Evolutionary conservation across 2,797 vertebrate species (phyloP).

Genomic region (Centroberyx gerrardi): DNA sequence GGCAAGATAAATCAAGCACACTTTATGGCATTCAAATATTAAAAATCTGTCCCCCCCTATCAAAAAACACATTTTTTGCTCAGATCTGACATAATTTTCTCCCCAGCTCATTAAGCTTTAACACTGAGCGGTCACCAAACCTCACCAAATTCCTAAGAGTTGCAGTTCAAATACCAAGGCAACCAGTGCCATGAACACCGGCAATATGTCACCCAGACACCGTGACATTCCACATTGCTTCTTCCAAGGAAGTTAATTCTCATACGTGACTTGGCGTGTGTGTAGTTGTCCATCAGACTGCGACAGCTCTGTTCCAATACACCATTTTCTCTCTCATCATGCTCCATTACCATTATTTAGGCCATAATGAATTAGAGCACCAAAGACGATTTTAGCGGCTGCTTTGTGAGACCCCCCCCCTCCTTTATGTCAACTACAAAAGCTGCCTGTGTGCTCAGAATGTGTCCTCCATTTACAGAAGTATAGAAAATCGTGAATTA

Average conservation of each 20-base stretch:
- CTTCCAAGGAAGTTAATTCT: constrained; percentile 1
- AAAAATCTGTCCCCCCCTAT: too few relatives aligned
- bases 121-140: not conserved
- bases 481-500: constrained; percentile 27
- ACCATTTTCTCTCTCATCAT: not conserved
- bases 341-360: constrained; percentile 3
- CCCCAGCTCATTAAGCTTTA: not conserved
- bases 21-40: not conserved
- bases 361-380: constrained; percentile 11
- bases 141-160: not conserved
- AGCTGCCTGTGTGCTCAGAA: not conserved
- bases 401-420: not conserved
- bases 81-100: not conserved
- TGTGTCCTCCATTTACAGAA: constrained; percentile 18
- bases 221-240: not conserved
- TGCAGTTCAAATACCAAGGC: not conserved
- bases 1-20: not conserved
- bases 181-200: not conserved
- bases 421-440: constrained; percentile 1
- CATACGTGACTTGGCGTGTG: not conserved
- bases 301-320: not conserved
- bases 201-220: constrained; percentile 6
- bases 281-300: not conserved
- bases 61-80: too few relatives aligned
- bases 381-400: not conserved